Evolutionary conservation across 1,140 invertebrate species (phyloP), one percentile per base, ranked within the genome.

Genomic region (Bombus huntii): DNA sequence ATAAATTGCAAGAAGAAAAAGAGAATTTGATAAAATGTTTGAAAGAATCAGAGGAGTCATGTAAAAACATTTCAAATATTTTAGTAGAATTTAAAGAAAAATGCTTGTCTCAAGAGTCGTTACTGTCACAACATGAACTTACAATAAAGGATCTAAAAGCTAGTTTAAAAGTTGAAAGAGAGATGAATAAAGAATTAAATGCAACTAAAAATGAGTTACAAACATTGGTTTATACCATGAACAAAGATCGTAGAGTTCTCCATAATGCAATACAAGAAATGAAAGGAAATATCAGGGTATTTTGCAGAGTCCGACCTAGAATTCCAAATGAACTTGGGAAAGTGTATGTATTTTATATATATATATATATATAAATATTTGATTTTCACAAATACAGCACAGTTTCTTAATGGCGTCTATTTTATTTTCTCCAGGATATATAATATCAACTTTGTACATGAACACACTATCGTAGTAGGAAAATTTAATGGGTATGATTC

Each of bases 281-380:
- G 53, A 97, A 97, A 93, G 98, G 98, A 31, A 98, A 98, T 92
- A 98, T 98, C 53, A 95, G 98, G 78, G 98, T 98, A 0, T 98
- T 98, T 89, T 98, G 98, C 90, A 96, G 98, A 89, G 96, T 98
- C 25, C 95, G 98, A 82, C 98, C 98, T 28, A 90, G 81, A 65
- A 95, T 94, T 31, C 94, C 95, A 34, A 94, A 96, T 37, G 95
- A 96, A 68, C 70, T 81, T 62, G 83, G 62, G n/a, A 84, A 85
- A 87, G 2, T 0, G 80, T 89, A 87, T 62, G 84, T 79, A 39
- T 71, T n/a, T 2, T 68, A 4, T 57, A 18, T 31, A 31, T 31
- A 31, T 85, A n/a, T 34, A n/a, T 34, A 34, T 74, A 59, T 18
- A 10, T 1, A 13, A 34, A 53, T 39, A 44, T 47, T 47, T 53